Base-by-base conservation (phyloP, 2,888 invertebrate genomes). In the Pandemis corylana region DNA sequence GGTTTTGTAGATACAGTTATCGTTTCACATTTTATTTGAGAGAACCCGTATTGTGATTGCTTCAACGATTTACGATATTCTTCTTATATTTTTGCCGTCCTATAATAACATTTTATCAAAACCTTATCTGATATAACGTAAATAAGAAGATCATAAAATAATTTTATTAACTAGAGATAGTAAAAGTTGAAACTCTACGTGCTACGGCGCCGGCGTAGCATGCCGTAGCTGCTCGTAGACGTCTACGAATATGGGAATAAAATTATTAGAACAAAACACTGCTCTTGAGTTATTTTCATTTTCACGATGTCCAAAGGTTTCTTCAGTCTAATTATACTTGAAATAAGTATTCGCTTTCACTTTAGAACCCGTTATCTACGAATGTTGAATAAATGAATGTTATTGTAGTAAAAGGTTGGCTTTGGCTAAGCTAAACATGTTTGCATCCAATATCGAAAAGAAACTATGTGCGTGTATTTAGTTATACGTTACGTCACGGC, bases 31-130 rank as follows among this genome's bases (percentile, higher is more conserved):
- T 20, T 41, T 63, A 53, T 42, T 28, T 5, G 7, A 15, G 10
- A 7, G 0, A 62, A 41, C 12, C 53, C 44, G 12, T 41, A 46
- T 53, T 63, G 44, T 72, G 53, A 62, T 62, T 68, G 67, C 44
- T 72, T 20, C 41, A 13, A 41, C 51, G 51, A 51, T 51, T 51
- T 70, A 13, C 51, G 12, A 70, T 70, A 51, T 70, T 44, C 13
- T 42, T 71, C 20, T 71, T 56, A 51, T 71, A n/a, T 64, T 64
- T 42, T 15, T 13, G 28, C 56, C 36, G 71, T 42, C 41, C 53
- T 53, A n/a, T 56, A 67, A 67, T 44, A 71, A 64, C 64, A 28
- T 65, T 56, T 28, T 71, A 71, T 65, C 12, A 59, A 46, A 46
- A 7, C 51, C 51, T 15, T 42, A 53, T 42, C 53, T 42, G 53